Base-by-base conservation (phyloP, 92 coral and sea anemone species). In the Phenganax stokvisi region DNA sequence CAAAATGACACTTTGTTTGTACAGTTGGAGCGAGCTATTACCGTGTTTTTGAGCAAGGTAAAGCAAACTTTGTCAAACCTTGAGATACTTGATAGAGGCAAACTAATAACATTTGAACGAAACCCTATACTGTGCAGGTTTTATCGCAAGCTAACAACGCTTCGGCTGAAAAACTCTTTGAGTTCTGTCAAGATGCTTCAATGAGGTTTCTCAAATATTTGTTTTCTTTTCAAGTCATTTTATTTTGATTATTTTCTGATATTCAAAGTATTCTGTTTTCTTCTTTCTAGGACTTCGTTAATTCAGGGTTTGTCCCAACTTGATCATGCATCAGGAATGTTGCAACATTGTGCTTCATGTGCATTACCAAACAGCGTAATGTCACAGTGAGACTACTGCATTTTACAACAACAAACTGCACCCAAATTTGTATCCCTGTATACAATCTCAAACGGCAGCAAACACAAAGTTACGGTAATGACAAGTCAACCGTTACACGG, bases 271-370 rank as follows among this genome's bases (percentile, higher is more conserved):
- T 5, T 37, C 2, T 5, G 5, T 37, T 20, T 47, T 7, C 76
- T 29, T 1, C 6, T 29, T 30, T 81, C 12, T 72, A 93, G 98
- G 83, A 87, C 90, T 55, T 91, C 92, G n/a, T 89, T 93, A 6
- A 80, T 93, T 54, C 96, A 93, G 58, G 98, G 98, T 9, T 78
- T 90, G 27, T 93, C 96, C 0, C 98, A 93, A 85, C 87, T 93
- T 27, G 98, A 91, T 74, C 91, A 93, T 28, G 98, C 97, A 10
- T 76, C 92, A 9, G 97, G 93, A 51, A 93, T 91, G 83, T 73
- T 93, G 25, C 96, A 93, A 78, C 97, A 93, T 85, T 93, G 97
- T 56, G 87, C 93, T 29, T 81, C 87, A 0, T 87, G 90, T 86
- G 88, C 88, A 8, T 80, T 71, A 7, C 76, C 54, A 13, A 62